Evolutionary conservation across 2,113 vertebrate species (phyloP).

Genomic region (Mastomys natalensis): DNA sequence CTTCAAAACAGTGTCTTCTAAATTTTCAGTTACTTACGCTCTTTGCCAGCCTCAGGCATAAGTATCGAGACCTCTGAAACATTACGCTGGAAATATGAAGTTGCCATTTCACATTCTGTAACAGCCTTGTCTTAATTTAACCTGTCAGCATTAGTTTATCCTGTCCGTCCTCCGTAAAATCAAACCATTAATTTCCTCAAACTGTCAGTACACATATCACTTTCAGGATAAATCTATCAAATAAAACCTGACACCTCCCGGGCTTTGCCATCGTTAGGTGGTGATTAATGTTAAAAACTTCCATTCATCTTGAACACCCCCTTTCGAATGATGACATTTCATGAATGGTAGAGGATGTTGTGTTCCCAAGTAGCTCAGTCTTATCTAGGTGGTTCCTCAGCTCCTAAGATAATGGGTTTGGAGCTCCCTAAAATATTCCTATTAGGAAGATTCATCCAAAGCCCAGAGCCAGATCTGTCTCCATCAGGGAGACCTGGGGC

Average conservation of each 20-base stretch:
- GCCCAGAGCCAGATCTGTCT: neutral
- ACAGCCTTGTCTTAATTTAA: slow-evolving; percentile 64
- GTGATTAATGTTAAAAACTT: slow-evolving; percentile 76
- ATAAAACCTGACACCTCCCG: slow-evolving; percentile 78
- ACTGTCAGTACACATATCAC: slow-evolving; percentile 62
- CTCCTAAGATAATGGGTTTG: neutral
- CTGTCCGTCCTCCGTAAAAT: slow-evolving; percentile 68
- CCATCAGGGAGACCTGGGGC: neutral
- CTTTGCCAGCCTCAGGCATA: neutral
- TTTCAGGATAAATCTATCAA: slow-evolving; percentile 76
- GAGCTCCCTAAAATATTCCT: neutral
- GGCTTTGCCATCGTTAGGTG: slow-evolving; percentile 67
- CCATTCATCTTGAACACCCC: slow-evolving; percentile 55
- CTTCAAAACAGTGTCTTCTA: slow-evolving; percentile 45
- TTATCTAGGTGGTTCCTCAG: slow-evolving; percentile 5
- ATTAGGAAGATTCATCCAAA: neutral
- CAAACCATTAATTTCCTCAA: slow-evolving; percentile 78
- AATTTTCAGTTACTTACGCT: slow-evolving; percentile 53
- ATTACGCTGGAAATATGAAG: slow-evolving; percentile 25
- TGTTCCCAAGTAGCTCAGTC: neutral
- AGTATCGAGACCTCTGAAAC: slow-evolving; percentile 8
- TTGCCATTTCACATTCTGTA: slow-evolving; percentile 60
- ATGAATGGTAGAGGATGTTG: slow-evolving; percentile 42
- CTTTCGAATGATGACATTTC: slow-evolving; percentile 61
- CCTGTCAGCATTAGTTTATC: slow-evolving; percentile 71